Evolutionary conservation across 2,113 vertebrate species (phyloP).

Genomic region (Mesembrinibis cayennensis): DNA sequence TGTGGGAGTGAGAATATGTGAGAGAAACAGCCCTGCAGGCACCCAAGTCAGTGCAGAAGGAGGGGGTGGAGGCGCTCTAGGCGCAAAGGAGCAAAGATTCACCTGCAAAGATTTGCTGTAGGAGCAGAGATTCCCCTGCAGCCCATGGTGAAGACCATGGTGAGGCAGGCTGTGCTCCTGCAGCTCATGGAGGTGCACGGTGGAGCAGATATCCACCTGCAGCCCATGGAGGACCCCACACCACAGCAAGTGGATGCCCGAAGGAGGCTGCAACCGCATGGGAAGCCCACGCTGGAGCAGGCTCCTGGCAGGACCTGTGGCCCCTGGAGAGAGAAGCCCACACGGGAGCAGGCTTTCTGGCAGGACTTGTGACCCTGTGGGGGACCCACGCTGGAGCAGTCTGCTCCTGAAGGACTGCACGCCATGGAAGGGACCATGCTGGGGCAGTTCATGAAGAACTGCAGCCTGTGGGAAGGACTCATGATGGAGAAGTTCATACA

Average conservation of each 20-base stretch:
- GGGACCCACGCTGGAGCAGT: background rate
- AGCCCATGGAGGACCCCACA: rapidly evolving
- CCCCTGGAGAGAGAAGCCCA: background rate
- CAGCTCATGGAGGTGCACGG: background rate
- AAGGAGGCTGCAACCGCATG: background rate
- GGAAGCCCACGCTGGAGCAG: background rate
- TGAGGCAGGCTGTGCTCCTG: background rate
- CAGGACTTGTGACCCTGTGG: background rate
- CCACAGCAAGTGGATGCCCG: background rate
- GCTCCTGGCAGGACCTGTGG: background rate
- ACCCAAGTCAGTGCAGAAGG: background rate
- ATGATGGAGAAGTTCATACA: background rate
- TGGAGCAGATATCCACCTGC: background rate
- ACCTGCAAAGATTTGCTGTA: too few relatives aligned
- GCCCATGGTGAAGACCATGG: background rate
- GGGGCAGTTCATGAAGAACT: background rate
- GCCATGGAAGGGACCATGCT: background rate
- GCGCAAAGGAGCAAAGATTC: background rate
- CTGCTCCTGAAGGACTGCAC: too few relatives aligned
- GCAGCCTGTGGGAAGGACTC: background rate
- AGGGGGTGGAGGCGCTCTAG: background rate
- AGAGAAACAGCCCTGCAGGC: background rate
- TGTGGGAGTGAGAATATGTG: background rate
- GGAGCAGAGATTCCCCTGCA: background rate
- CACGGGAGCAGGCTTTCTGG: background rate